phyloP scores from a whole-genome alignment of 37 sponge, comb jelly and placozoan species.

The Halisarca cf. caerulea region DNA sequence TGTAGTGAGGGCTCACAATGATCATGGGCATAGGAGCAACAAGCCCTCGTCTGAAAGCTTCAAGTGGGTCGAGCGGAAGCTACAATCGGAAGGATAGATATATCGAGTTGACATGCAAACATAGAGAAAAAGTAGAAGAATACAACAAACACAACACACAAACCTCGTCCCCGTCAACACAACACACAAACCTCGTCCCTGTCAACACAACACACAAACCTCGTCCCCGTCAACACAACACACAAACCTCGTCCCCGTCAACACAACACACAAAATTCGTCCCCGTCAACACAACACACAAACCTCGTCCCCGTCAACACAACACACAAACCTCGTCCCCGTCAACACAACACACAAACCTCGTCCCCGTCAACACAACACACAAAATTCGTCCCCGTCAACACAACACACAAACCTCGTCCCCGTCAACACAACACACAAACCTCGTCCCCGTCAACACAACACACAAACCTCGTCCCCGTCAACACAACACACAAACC shows the following conservation, averaged over 20 bases:
- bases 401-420: slow-evolving; percentile 35
- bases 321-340: too few relatives aligned
- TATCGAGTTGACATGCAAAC: background rate
- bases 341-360: slow-evolving; percentile 14
- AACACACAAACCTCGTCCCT: slow-evolving; percentile 43
- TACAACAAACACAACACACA: background rate
- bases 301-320: slow-evolving; percentile 65
- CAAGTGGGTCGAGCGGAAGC: slow-evolving; percentile 41
- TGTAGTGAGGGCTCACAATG: slow-evolving; percentile 42
- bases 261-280: too few relatives aligned
- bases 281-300: background rate
- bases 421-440: slow-evolving; percentile 60
- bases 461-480: slow-evolving; percentile 44
- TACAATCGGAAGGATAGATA: too few relatives aligned
- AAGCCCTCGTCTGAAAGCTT: slow-evolving; percentile 42
- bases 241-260: slow-evolving; percentile 60
- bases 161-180: too few relatives aligned
- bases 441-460: too few relatives aligned
- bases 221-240: background rate
- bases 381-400: too few relatives aligned
- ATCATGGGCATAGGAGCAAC: slow-evolving; percentile 64
- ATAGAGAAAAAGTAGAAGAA: background rate
- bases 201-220: too few relatives aligned
- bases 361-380: slow-evolving; percentile 64
- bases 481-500: too few relatives aligned